Percentiles rank a stretch among this genome's conserved stretches.
Conservation (phyloP, 2,797 vertebrate genomes). For the Loriculus beryllinus region DNA sequence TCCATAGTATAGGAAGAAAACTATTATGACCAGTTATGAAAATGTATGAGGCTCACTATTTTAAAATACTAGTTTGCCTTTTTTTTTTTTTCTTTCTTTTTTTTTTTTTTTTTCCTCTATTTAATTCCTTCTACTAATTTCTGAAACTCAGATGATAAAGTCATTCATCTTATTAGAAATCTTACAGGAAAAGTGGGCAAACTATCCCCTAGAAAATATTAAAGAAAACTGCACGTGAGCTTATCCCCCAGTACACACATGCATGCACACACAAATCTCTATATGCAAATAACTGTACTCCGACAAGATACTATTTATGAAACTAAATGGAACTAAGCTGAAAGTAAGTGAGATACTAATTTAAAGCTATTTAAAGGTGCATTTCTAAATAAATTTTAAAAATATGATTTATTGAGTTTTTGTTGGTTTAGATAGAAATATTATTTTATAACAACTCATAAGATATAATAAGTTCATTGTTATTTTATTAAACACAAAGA, state of each 20-base stretch:
- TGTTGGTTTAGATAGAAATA: background rate
- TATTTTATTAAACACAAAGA: background rate
- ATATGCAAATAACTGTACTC: background rate
- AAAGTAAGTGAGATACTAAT: background rate
- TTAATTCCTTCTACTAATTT: background rate
- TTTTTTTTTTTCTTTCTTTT: too few species aligned
- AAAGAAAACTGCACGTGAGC: background rate
- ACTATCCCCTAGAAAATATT: background rate
- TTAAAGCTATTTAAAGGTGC: background rate
- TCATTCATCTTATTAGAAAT: background rate
- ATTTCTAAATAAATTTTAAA: background rate
- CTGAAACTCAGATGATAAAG: background rate
- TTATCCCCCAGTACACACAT: background rate
- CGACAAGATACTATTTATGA: background rate
- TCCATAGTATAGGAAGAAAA: background rate
- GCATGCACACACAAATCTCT: background rate
- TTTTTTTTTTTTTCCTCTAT: background rate
- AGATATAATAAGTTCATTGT: background rate
- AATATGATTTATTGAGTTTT: background rate
- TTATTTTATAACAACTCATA: background rate
- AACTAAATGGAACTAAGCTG: background rate
- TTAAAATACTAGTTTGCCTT: background rate
- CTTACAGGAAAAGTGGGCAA: background rate
- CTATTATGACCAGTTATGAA: background rate
- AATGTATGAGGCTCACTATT: background rate